Conservation (phyloP, 2,797 vertebrate genomes). For the Rhabdomys pumilio region DNA sequence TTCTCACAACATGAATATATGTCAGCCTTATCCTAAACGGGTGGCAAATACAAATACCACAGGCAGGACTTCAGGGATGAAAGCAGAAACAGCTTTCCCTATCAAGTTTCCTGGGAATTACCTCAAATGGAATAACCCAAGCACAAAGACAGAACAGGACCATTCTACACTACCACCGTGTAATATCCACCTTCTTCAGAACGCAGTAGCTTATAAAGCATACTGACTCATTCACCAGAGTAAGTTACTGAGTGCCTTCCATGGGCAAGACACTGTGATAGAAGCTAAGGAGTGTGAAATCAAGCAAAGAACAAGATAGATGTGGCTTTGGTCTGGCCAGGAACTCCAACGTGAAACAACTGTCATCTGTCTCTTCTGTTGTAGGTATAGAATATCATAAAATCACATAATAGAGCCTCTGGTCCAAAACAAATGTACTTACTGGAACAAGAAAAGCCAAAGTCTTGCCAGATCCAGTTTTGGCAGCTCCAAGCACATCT, state of each 20-base stretch:
- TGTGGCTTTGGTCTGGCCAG: not conserved
- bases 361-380: not conserved
- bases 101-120: not conserved
- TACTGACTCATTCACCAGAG: not conserved
- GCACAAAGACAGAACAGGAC: not conserved
- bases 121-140: not conserved
- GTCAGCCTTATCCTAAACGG: conserved; percentile 30
- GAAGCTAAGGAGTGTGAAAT: not conserved
- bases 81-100: not conserved
- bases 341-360: conserved; percentile 46
- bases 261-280: not conserved
- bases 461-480: conserved; percentile 98
- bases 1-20: conserved; percentile 22
- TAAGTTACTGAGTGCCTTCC: not conserved
- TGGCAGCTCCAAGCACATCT: conserved; percentile 97
- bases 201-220: not conserved
- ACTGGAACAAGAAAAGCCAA: conserved; percentile 97
- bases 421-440: conserved; percentile 83
- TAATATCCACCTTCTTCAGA: not conserved
- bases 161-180: not conserved
- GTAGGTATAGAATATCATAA: not conserved
- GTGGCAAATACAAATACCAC: not conserved
- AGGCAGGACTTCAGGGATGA: not conserved
- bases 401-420: not conserved
- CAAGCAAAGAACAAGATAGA: not conserved